phyloP scores from a whole-genome alignment of 2,113 vertebrate species.

The Haliaeetus leucogaster region DNA sequence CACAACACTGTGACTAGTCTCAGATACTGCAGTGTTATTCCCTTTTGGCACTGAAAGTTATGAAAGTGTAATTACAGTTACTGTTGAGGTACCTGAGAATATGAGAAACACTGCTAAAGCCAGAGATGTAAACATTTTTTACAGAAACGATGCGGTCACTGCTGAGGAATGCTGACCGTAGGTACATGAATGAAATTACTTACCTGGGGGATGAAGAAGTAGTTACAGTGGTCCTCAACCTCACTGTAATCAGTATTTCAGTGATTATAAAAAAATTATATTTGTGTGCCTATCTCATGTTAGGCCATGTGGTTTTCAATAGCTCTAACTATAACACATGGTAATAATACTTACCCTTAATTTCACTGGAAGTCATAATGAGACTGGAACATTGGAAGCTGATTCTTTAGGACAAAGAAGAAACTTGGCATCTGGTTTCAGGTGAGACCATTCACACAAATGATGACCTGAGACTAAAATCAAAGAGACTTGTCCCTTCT shows the following conservation, averaged over 20 bases:
- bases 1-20: background rate
- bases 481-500: background rate
- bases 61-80: background rate
- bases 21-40: background rate
- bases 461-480: background rate
- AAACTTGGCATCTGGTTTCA: background rate
- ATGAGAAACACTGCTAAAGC: background rate
- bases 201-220: background rate
- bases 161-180: background rate
- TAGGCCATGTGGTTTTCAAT: background rate
- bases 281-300: background rate
- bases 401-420: background rate
- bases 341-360: background rate
- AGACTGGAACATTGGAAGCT: background rate
- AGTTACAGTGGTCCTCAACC: background rate
- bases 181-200: background rate
- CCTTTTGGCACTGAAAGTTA: background rate
- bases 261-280: background rate
- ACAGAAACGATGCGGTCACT: background rate
- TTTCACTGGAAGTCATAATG: background rate
- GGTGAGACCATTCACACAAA: background rate
- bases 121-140: background rate
- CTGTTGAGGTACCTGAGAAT: background rate
- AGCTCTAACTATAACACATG: background rate
- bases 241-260: background rate